These are phyloP conservation scores for Brachymystax lenok DNA, from an alignment of 2,797 vertebrate genomes.

Conservation along the genomic window DNA sequence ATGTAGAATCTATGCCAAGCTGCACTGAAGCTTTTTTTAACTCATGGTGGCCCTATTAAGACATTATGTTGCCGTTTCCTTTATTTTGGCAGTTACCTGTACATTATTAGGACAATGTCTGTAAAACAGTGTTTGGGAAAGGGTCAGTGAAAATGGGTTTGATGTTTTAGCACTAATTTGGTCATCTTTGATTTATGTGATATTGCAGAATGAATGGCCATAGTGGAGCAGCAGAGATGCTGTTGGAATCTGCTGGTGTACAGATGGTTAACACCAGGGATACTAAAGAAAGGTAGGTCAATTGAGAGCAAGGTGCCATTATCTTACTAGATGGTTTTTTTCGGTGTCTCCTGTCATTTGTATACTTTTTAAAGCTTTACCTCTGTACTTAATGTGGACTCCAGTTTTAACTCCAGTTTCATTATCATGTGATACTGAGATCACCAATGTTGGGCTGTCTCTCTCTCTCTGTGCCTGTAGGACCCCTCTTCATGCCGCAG, in stretches of 20 bases:
- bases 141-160: too few relatives aligned
- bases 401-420: neutral
- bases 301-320: neutral
- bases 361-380: neutral
- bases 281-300: conserved; percentile 93
- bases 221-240: conserved; percentile 89
- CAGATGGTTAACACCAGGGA: conserved; percentile 96
- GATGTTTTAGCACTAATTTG: neutral
- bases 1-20: too few relatives aligned
- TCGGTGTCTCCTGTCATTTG: neutral
- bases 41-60: too few relatives aligned
- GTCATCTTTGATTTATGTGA: neutral
- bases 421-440: neutral
- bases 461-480: conserved; percentile 59
- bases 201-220: conserved; percentile 89
- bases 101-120: neutral
- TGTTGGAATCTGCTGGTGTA: conserved; percentile 81
- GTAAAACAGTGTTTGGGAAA: neutral
- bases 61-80: too few relatives aligned
- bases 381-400: neutral
- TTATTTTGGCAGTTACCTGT: too few relatives aligned
- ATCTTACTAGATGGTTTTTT: neutral
- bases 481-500: conserved; percentile 95
- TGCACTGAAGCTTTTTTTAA: too few relatives aligned
- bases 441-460: neutral